Evolutionary conservation across 2,888 invertebrate species (phyloP).

Genomic region (Heteromyza rotundicornis): DNA sequence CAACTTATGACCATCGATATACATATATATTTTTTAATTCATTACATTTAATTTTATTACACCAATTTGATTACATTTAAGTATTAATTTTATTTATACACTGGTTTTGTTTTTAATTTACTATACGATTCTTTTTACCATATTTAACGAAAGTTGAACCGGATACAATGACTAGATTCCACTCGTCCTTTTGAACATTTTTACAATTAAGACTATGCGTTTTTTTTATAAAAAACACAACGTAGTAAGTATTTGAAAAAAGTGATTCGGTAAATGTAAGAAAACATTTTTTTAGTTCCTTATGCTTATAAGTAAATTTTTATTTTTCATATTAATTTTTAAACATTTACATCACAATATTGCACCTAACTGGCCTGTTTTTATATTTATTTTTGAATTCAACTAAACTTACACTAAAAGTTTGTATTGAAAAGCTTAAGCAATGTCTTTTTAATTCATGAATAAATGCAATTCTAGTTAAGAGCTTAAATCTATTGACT

Average conservation of each 20-base stretch:
- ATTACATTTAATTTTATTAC: background rate
- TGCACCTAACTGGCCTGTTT: constrained; percentile 60
- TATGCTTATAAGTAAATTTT: too few species aligned
- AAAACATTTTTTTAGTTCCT: too few species aligned
- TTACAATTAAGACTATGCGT: too few species aligned
- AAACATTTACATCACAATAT: constrained; percentile 59
- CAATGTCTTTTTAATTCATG: background rate
- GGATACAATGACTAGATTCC: constrained; percentile 26
- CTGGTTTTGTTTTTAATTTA: background rate
- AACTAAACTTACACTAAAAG: background rate
- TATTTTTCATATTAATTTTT: background rate
- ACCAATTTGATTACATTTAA: background rate
- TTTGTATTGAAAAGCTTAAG: background rate
- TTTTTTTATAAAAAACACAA: too few species aligned
- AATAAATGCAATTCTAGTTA: background rate
- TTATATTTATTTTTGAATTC: constrained; percentile 11
- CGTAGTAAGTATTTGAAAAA: too few species aligned
- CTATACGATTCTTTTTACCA: too few species aligned
- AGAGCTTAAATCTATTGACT: background rate
- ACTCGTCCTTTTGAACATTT: too few species aligned
- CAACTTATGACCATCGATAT: too few species aligned
- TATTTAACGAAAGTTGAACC: background rate
- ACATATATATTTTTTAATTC: too few species aligned
- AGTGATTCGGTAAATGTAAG: too few species aligned
- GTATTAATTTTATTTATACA: background rate